Conservation (phyloP, 2,113 vertebrate genomes). For the Ardeotis arabs region DNA sequence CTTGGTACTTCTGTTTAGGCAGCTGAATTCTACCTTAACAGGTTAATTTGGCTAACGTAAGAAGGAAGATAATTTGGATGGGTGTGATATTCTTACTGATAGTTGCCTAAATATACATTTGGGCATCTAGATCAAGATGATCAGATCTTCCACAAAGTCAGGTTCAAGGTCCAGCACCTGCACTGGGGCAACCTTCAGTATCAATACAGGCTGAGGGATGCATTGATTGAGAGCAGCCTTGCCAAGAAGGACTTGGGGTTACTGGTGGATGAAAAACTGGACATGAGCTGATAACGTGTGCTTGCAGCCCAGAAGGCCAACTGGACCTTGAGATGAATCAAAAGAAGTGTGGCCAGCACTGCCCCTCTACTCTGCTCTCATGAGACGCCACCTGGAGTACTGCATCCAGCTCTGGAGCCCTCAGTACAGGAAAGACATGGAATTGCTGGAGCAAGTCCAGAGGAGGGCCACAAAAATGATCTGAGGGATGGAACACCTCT, state of each 20-base stretch:
- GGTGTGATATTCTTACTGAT: neutral
- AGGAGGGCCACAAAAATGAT: neutral
- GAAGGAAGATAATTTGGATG: neutral
- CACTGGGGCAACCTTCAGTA: neutral
- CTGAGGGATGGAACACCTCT: too few relatives aligned
- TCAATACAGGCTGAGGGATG: neutral
- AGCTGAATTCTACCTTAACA: neutral
- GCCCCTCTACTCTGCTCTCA: neutral
- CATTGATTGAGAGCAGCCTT: neutral
- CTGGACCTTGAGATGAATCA: neutral
- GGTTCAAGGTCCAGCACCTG: neutral
- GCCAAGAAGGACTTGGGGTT: neutral
- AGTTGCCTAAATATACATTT: neutral
- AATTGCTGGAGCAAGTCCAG: neutral
- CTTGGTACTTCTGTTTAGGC: neutral
- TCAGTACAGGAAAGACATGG: neutral
- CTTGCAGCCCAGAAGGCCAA: too few relatives aligned
- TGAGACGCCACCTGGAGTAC: neutral
- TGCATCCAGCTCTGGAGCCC: accelerated
- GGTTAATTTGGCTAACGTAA: neutral
- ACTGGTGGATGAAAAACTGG: neutral
- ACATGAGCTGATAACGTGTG: accelerated
- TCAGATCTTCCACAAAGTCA: neutral
- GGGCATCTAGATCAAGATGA: neutral
- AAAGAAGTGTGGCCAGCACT: neutral